Evolutionary conservation across 2,888 invertebrate species (phyloP).

Genomic region (Junonia oenone): DNA sequence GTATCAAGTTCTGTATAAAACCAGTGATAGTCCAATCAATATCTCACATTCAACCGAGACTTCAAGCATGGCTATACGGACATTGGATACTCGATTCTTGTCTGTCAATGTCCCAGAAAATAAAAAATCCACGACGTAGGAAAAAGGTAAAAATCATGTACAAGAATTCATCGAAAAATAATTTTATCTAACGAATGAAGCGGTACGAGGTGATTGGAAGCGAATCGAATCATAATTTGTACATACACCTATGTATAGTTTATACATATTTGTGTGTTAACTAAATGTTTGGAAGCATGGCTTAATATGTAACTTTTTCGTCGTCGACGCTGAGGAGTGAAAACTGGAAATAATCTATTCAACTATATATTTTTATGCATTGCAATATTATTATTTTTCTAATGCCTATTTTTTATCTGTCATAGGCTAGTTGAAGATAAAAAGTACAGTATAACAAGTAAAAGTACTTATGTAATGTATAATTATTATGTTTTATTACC

Average conservation of each 20-base stretch:
- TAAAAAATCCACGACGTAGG: neutral
- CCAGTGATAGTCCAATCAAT: neutral
- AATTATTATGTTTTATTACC: too few species aligned
- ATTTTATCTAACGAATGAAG: conserved; percentile 1
- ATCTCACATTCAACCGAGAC: neutral
- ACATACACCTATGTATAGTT: neutral
- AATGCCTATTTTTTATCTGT: too few species aligned
- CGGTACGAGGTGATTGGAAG: neutral
- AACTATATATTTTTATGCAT: too few species aligned
- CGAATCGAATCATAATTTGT: neutral
- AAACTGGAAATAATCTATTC: too few species aligned
- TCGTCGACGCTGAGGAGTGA: too few species aligned
- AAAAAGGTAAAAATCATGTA: neutral
- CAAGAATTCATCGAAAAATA: conserved; percentile 2
- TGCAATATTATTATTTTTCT: too few species aligned
- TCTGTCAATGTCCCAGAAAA: neutral
- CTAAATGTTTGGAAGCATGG: neutral
- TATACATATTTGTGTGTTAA: neutral
- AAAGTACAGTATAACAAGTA: too few species aligned
- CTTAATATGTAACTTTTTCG: too few species aligned
- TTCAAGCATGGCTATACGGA: neutral
- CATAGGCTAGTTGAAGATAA: too few species aligned
- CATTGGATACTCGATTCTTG: neutral
- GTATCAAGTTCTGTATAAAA: neutral
- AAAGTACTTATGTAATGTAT: too few species aligned